A percentile compares a stretch with the other conserved stretches of the same genome.
Conservation (phyloP, 2,113 vertebrate species). For the Corythornis madagascariensis region DNA sequence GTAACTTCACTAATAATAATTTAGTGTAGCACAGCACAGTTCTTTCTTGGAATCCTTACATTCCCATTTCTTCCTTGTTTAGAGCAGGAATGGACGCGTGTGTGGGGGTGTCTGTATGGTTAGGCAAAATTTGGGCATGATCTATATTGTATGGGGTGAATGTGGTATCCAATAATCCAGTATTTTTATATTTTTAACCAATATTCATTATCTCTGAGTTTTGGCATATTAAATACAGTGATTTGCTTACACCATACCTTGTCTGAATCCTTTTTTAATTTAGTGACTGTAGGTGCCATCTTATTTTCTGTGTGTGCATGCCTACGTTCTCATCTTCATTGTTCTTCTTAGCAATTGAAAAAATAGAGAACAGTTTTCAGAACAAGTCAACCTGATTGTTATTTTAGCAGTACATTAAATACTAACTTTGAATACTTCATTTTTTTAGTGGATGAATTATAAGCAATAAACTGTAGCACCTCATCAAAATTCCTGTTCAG, state of each 20-base stretch:
- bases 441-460: neutral
- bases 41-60: neutral
- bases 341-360: neutral
- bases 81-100: fast-evolving
- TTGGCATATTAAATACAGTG: neutral
- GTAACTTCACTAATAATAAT: neutral
- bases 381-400: neutral
- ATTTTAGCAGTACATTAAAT: neutral
- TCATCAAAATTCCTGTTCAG: conserved; percentile 16
- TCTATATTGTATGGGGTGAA: neutral
- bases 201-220: neutral
- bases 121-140: neutral
- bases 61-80: neutral
- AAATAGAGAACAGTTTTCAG: neutral
- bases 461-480: neutral
- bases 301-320: neutral
- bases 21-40: neutral
- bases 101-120: neutral
- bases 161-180: neutral
- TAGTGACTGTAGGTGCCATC: neutral
- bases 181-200: neutral
- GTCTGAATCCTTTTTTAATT: neutral
- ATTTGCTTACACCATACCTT: neutral
- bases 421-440: neutral
- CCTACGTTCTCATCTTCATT: neutral